Evolutionary conservation across 2,113 vertebrate genomes (phyloP).

Genomic region (Coreoperca whiteheadi): DNA sequence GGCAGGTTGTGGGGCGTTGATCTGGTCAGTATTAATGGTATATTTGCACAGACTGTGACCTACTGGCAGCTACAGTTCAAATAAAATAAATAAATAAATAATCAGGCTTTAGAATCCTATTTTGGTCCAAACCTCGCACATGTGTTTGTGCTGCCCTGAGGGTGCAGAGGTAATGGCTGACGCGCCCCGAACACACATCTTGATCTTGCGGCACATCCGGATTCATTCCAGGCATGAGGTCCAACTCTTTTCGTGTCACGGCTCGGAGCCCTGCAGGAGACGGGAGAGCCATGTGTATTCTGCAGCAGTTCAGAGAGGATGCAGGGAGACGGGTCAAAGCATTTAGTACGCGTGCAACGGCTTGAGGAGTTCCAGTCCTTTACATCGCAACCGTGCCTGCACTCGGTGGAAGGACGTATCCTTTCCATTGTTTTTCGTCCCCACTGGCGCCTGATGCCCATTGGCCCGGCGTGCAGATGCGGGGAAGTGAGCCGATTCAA

Average conservation of each 20-base stretch:
- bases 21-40: not conserved
- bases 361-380: not conserved
- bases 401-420: not conserved
- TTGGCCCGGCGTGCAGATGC: too few species aligned
- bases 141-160: not conserved
- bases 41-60: not conserved
- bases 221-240: conserved; percentile 34
- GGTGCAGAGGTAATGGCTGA: conserved; percentile 31
- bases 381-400: not conserved
- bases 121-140: not conserved
- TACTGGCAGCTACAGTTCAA: not conserved
- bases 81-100: too few species aligned
- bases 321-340: not conserved
- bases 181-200: conserved; percentile 33
- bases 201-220: conserved; percentile 38
- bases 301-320: conserved; percentile 33
- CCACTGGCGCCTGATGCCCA: too few species aligned
- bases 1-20: not conserved
- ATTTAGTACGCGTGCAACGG: not conserved
- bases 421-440: too few species aligned
- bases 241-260: conserved; percentile 46
- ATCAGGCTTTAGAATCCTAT: not conserved
- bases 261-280: conserved; percentile 54
- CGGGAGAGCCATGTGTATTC: conserved; percentile 26
- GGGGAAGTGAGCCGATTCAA: too few species aligned